Evolutionary conservation across 2,888 invertebrate species (phyloP).

Genomic region (Coenonympha arcania): DNA sequence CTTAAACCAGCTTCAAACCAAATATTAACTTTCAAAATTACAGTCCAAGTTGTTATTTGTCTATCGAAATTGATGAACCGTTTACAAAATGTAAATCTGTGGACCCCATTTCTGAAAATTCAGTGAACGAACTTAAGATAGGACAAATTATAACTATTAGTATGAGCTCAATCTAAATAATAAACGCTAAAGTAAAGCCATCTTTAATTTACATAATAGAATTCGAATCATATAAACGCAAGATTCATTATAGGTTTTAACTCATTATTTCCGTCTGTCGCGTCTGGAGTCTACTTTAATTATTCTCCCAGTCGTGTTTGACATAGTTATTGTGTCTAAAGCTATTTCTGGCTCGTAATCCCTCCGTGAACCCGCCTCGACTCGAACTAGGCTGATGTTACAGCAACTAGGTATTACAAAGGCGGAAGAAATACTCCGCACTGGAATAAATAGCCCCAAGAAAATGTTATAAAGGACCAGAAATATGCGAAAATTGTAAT

Average conservation of each 20-base stretch:
- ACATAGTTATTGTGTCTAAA: slow-evolving; percentile 10
- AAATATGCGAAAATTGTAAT: not conserved
- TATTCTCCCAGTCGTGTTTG: slow-evolving; percentile 10
- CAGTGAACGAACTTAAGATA: too few species aligned
- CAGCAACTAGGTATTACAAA: slow-evolving; percentile 9
- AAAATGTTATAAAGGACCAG: not conserved
- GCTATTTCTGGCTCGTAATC: slow-evolving; percentile 8
- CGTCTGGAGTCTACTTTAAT: slow-evolving; percentile 3
- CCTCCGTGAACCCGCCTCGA: slow-evolving; percentile 6
- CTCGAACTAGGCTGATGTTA: slow-evolving; percentile 5
- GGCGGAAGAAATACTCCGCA: slow-evolving; percentile 1
- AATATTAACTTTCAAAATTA: not conserved
- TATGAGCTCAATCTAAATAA: too few species aligned
- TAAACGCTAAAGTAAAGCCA: too few species aligned
- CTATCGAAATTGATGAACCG: too few species aligned
- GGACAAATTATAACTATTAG: too few species aligned
- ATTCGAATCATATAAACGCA: not conserved
- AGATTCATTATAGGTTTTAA: not conserved
- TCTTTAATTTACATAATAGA: too few species aligned
- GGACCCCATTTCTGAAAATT: too few species aligned
- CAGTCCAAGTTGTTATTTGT: too few species aligned
- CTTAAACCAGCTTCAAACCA: not conserved
- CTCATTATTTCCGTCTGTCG: not conserved
- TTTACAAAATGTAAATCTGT: not conserved
- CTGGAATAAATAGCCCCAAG: slow-evolving; percentile 1